Evolutionary conservation across 2,113 vertebrate species (phyloP), one percentile per base, ranked within the genome.

Genomic region (Euleptes europaea): DNA sequence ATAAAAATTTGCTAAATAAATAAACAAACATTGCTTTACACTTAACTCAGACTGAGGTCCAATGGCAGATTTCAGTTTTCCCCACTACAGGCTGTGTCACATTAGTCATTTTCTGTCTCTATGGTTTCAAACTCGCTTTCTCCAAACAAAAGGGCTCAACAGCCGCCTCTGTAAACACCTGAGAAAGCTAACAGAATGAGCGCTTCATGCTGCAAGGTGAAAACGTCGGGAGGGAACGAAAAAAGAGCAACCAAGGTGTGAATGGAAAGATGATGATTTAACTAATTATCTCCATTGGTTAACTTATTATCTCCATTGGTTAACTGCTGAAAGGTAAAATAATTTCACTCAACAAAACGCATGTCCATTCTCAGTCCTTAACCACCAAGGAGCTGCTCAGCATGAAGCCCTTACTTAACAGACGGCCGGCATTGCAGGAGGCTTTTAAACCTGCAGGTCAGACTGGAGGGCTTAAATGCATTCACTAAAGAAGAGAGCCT

Each of bases 171-270:
- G 86, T 86, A 0, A 0, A 40, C 80, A 84, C 49, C 44, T 3
- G 10, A 65, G 14, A 44, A 70, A 1, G n/a, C 78, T 77, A 47
- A 44, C 86, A 83, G 91, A 31, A 88, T 77, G 91, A 78, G n/a
- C 87, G 49, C 60, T 65, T 82, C 40, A 72, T 13, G 66, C 74
- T 86, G 76, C 8, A 17, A 54, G 33, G 47, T 77, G 49, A 73
- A 87, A 90, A 73, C 65, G 78, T 26, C 0, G 21, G 69, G 71
- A 63, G 38, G 80, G 44, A 88, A 89, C 31, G 77, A 80, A 86
- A 90, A 78, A 90, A 78, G 72, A 78, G 83, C 47, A 78, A 80
- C 8, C 60, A 92, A 57, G 83, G 70, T 84, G 28, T 67, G 78
- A 49, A 74, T 0, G 3, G 1, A 73, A 73, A 38, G 6, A 84